phyloP scores from a whole-genome alignment of 2,113 vertebrate species.

The Corythoichthys haematopterus region DNA sequence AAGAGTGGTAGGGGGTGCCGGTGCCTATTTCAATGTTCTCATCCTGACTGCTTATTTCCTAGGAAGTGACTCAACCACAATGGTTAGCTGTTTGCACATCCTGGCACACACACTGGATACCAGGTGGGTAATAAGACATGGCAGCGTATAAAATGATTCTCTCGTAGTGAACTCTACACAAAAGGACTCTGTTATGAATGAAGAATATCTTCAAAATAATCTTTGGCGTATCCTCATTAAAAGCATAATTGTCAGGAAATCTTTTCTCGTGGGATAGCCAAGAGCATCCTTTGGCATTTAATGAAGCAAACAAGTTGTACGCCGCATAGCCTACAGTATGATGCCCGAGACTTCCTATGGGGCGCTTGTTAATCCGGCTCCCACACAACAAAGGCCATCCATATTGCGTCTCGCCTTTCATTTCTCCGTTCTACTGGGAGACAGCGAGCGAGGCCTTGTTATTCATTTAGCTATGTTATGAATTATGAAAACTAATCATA shows the following conservation, averaged over 20 bases:
- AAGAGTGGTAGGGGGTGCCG: too few species aligned
- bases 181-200: background rate
- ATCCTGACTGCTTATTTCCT: constrained; percentile 25
- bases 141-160: background rate
- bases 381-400: constrained; percentile 42
- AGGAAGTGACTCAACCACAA: constrained; percentile 92
- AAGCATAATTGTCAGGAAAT: constrained; percentile 14
- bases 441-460: constrained; percentile 22
- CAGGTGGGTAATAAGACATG: constrained; percentile 70
- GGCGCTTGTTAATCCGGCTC: constrained; percentile 44
- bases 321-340: constrained; percentile 11
- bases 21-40: too few species aligned
- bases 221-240: constrained; percentile 9
- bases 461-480: constrained; percentile 37
- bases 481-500: constrained; percentile 48
- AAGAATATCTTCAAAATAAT: background rate
- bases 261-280: constrained; percentile 30
- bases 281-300: constrained; percentile 46
- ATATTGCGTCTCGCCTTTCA: constrained; percentile 37
- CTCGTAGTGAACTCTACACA: background rate
- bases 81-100: constrained; percentile 97
- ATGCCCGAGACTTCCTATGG: constrained; percentile 35
- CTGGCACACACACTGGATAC: constrained; percentile 95
- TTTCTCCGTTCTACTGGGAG: constrained; percentile 34
- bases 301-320: constrained; percentile 43